These are phyloP conservation scores for Tiphia femorata DNA, from an alignment of 2,888 invertebrate genomes.

Conservation along the genomic window DNA sequence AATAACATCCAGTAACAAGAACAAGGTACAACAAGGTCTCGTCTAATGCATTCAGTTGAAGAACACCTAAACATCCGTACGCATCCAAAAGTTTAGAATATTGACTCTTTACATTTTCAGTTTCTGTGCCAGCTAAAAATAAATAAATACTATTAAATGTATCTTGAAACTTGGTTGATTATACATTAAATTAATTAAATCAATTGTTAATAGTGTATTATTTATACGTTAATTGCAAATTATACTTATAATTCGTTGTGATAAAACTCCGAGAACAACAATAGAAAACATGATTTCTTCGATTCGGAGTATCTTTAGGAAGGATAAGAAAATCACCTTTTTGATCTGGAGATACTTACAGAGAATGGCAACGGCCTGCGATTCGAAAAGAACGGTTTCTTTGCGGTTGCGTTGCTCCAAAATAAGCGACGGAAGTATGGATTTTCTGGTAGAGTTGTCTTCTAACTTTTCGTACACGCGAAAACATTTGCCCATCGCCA, in stretches of 20 bases:
- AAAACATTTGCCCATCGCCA: slow-evolving; percentile 96
- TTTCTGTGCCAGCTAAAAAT: slow-evolving; percentile 82
- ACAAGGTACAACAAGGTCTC: slow-evolving; percentile 89
- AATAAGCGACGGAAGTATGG: too few species aligned
- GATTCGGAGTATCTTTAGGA: too few species aligned
- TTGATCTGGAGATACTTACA: slow-evolving; percentile 76
- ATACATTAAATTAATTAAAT: too few species aligned
- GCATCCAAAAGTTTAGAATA: slow-evolving; percentile 94
- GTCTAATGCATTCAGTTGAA: slow-evolving; percentile 89
- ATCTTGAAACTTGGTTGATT: too few species aligned
- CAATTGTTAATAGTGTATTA: too few species aligned
- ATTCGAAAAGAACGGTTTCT: slow-evolving; percentile 91
- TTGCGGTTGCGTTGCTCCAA: slow-evolving; percentile 90
- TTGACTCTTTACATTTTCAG: slow-evolving; percentile 88
- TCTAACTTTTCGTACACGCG: slow-evolving; percentile 90
- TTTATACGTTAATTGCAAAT: too few species aligned
- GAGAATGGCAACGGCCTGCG: slow-evolving; percentile 89
- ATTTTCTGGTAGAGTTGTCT: too few species aligned
- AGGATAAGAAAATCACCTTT: too few species aligned
- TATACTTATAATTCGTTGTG: too few species aligned
- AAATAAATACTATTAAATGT: slow-evolving; percentile 32
- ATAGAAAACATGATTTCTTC: too few species aligned
- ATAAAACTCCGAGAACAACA: too few species aligned
- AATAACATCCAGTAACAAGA: slow-evolving; percentile 95
- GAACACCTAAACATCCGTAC: slow-evolving; percentile 95